Evolutionary conservation across 2,797 vertebrate genomes (phyloP).

Genomic region (Protosalanx chinensis): DNA sequence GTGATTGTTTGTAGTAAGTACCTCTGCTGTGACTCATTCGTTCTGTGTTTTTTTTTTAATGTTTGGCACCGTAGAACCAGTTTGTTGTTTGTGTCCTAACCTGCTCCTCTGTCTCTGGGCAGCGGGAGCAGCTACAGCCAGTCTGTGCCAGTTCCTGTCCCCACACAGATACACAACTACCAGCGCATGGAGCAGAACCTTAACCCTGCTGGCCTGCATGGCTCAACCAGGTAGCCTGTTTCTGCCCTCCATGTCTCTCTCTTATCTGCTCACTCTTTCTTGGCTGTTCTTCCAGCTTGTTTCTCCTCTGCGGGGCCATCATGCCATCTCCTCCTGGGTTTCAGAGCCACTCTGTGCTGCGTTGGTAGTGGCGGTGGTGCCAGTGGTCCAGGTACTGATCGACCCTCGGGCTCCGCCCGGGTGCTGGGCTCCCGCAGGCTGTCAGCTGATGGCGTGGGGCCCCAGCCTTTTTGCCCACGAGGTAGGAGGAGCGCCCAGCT

Average conservation of each 20-base stretch:
- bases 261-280: neutral
- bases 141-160: constrained; percentile 90
- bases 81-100: neutral
- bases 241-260: neutral
- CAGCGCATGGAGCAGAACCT: constrained; percentile 89
- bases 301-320: neutral
- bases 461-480: constrained; percentile 77
- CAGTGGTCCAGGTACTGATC: constrained; percentile 67
- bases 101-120: neutral
- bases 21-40: neutral
- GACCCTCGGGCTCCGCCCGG: constrained; percentile 60
- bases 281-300: neutral
- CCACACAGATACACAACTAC: constrained; percentile 92
- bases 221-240: constrained; percentile 71
- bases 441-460: constrained; percentile 75
- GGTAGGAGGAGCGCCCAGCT: constrained; percentile 63
- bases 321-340: constrained; percentile 6
- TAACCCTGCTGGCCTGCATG: constrained; percentile 70
- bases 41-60: no score
- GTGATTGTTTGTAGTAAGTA: neutral
- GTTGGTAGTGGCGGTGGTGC: constrained; percentile 71
- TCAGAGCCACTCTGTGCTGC: constrained; percentile 72
- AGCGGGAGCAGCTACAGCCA: constrained; percentile 71
- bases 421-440: constrained; percentile 62
- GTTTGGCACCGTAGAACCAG: neutral